Base-by-base conservation (phyloP, 2,888 invertebrate genomes). In the Dicranocentrus wangi region DNA sequence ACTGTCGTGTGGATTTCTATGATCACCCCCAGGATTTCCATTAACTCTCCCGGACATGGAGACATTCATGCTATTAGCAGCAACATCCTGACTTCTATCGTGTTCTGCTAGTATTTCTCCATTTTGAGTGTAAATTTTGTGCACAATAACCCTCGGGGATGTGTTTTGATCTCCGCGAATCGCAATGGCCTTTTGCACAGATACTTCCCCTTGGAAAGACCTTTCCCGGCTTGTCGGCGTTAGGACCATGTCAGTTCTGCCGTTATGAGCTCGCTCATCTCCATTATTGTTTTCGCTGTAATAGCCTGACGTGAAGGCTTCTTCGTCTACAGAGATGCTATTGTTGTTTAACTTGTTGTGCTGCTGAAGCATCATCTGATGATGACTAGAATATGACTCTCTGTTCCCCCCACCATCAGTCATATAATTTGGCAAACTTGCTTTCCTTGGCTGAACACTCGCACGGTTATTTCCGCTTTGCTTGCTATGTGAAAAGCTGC, bases 291-390 rank as follows among this genome's bases (percentile, higher is more conserved):
- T 81, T 39, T 95, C 94, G 88, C 95, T 95, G 65, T 94, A 93
- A 89, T 95, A 94, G 43, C 95, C 95, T 32, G 94, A 94, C 72
- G 94, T 94, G 87, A 94, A 94, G 43, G 68, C 61, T 8, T 82
- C 79, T 19, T 79, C 79, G n/a, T 79, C 71, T 27, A 60, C 25
- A 15, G 70, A 28, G 13, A 17, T 25, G 27, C 51, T n/a, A 19
- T 43, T 66, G 25, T 13, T 23, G 25, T 39, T 28, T 19, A 70
- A 1, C 13, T 47, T 43, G 8, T 15, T 42, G 19, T 69, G 55
- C 17, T 68, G 63, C 27, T 70, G 68, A 23, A 47, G 75, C 13
- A 53, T n/a, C 65, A 66, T 47, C 53, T 70, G 69, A 8, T 69
- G 77, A 32, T 51, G 79, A 42, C 42, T 25, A n/a, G 58, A 27